Conservation (phyloP, 2,888 invertebrate genomes). For the Erebia ligea region DNA sequence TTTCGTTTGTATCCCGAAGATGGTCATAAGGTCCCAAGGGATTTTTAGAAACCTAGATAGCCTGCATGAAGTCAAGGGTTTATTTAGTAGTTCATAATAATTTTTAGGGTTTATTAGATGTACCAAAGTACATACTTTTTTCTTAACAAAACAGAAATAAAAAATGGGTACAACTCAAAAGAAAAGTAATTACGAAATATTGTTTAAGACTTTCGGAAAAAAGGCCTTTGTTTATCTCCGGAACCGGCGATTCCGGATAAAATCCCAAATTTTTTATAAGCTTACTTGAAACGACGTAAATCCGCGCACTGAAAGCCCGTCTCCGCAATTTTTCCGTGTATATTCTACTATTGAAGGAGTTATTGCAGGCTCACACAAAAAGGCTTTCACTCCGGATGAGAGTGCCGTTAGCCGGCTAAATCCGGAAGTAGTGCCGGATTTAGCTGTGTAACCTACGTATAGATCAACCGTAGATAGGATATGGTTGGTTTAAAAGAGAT, state of each 20-base stretch:
- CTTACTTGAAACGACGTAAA: conserved; percentile 40
- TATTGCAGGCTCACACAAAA: conserved; percentile 65
- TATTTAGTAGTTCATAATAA: neutral
- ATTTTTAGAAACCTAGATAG: no score
- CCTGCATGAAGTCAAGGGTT: neutral
- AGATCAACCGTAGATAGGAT: neutral
- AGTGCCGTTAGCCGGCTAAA: conserved; percentile 55
- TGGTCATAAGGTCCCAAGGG: no score
- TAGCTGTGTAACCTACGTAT: neutral
- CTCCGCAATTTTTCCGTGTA: conserved; percentile 46
- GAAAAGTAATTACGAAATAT: conserved; percentile 31
- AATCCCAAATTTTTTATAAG: conserved; percentile 40
- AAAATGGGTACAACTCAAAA: conserved; percentile 4
- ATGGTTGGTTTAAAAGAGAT: neutral
- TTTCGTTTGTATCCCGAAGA: no score
- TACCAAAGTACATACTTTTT: neutral
- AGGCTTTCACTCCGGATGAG: conserved; percentile 66
- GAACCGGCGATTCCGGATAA: conserved; percentile 37
- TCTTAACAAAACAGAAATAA: conserved; percentile 8
- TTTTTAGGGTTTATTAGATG: neutral
- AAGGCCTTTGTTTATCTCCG: conserved; percentile 30
- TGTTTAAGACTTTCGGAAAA: conserved; percentile 27
- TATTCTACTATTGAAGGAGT: conserved; percentile 67
- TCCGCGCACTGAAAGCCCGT: conserved; percentile 41
- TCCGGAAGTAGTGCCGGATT: conserved; percentile 50